Evolutionary conservation across 1,140 invertebrate species (phyloP), one percentile per base, ranked within the genome.

Genomic region (Brachystomella parvula): DNA sequence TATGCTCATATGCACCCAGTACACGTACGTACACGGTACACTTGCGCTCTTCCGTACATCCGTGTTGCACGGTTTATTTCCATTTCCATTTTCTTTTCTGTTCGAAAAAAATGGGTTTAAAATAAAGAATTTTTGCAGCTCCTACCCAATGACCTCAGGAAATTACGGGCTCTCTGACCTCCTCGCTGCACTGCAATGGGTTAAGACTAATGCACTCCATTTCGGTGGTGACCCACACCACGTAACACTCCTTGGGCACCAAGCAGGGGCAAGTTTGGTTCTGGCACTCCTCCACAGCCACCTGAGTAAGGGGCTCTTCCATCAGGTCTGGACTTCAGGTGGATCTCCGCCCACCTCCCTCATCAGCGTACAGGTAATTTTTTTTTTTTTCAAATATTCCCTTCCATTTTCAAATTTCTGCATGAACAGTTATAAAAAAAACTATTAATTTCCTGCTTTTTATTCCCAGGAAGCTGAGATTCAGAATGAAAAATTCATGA

Each of bases 101-200:
- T n/a, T n/a, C n/a, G n/a, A n/a, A n/a, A n/a, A n/a, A n/a, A n/a
- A n/a, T n/a, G n/a, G n/a, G n/a, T 59, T 24, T 12, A 57, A 57
- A 21, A 57, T 57, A 21, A 21, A 24, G 12, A n/a, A 12, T 47
- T 60, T 60, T 21, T 29, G 61, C 64, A 63, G 84, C 0, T 81
- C 83, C 24, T 85, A 89, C 76, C 87, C 87, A 0, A 82, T 78
- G 3, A 87, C 85, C 0, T 90, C 89, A 0, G 90, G 90, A n/a
- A 93, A 94, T 74, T 92, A 93, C 74, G 91, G 86, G 0, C 79
- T 92, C 0, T 87, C 87, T 2, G 91, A 94, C 73, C 84, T 93
- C 21, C 75, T 91, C 3, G 82, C 83, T 1, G 89, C 84, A 0
- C 78, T 94, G 1, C 81, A 85, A 59, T 94, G 90, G 90, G 83